Evolutionary conservation across 2,888 invertebrate species (phyloP), one percentile per base, ranked within the genome.

Genomic region (Brachylomia viminalis): DNA sequence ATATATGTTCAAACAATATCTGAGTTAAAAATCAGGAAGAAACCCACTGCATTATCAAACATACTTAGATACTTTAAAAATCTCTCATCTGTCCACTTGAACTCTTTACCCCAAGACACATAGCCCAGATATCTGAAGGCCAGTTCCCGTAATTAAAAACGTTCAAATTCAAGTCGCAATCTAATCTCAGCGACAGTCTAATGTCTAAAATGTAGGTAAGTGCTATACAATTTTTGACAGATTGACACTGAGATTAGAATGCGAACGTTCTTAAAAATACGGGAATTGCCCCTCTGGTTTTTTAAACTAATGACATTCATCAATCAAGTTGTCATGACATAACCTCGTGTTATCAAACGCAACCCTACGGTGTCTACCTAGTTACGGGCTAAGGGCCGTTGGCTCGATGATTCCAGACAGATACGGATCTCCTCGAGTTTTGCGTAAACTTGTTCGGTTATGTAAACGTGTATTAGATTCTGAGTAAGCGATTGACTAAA

Each of bases 381-480:
- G 82, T 83, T 80, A 80, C 72, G 77, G 71, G 61, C 72, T 66
- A 78, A 69, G 75, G 68, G 65, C 84, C 72, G 73, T 81, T 85
- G 64, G 77, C 70, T 79, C 79, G 64, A 83, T 77, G 84, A 77
- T 83, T 79, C 79, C 80, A 75, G 75, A 72, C 83, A 72, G 87
- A 87, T 86, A 87, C 69, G 70, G 69, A 87, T 87, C 86, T 86
- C 77, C 67, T 75, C 69, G 86, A 80, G 86, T 82, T 87, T 87
- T 73, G 82, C 86, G 84, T 82, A 83, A 86, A 87, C 87, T 85
- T 78, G 86, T 86, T 87, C 78, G 86, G 79, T 87, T 87, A 84
- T 83, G 85, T 83, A 79, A 86, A 83, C 79, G 82, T 78, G 83
- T 83, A 76, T 86, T 83, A 85, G 82, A 87, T 85, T 85, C 80